These are phyloP conservation scores for Polypterus bichir DNA, from an alignment of 2,113 vertebrate species.

Conservation along the genomic window DNA sequence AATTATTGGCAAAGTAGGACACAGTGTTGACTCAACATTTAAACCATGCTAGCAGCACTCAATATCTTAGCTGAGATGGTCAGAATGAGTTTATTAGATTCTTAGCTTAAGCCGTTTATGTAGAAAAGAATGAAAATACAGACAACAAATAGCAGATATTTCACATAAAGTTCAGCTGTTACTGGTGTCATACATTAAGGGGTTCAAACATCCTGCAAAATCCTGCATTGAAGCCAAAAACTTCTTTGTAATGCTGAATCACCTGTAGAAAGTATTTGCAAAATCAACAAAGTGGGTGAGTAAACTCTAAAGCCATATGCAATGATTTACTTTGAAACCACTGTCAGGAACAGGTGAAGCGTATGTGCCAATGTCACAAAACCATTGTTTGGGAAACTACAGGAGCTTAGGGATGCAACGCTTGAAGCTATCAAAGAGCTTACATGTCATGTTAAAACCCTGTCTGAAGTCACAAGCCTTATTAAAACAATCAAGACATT, in stretches of 20 bases:
- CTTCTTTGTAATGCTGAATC: conserved; percentile 2
- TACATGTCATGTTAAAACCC: not conserved
- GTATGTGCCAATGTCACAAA: not conserved
- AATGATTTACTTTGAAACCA: not conserved
- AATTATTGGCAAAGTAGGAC: too few relatives aligned
- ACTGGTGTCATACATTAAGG: too few relatives aligned
- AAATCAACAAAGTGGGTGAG: not conserved
- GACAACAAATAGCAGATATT: too few relatives aligned
- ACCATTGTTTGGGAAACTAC: not conserved
- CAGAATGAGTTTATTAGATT: too few relatives aligned
- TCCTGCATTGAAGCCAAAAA: conserved; percentile 5
- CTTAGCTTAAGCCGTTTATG: too few relatives aligned
- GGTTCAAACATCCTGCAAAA: conserved; percentile 2
- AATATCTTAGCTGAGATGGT: too few relatives aligned
- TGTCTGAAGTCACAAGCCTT: conserved; percentile 6
- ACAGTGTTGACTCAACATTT: too few relatives aligned
- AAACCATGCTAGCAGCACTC: too few relatives aligned
- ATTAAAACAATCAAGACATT: not conserved
- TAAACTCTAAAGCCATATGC: conserved; percentile 1
- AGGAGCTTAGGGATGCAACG: not conserved
- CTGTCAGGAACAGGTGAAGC: conserved; percentile 1
- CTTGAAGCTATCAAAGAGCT: not conserved
- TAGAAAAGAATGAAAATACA: too few relatives aligned
- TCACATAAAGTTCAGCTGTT: too few relatives aligned
- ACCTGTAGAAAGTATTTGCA: conserved; percentile 5